These are phyloP conservation scores for Motacilla alba DNA, from an alignment of 2,113 vertebrate species.

Conservation along the genomic window DNA sequence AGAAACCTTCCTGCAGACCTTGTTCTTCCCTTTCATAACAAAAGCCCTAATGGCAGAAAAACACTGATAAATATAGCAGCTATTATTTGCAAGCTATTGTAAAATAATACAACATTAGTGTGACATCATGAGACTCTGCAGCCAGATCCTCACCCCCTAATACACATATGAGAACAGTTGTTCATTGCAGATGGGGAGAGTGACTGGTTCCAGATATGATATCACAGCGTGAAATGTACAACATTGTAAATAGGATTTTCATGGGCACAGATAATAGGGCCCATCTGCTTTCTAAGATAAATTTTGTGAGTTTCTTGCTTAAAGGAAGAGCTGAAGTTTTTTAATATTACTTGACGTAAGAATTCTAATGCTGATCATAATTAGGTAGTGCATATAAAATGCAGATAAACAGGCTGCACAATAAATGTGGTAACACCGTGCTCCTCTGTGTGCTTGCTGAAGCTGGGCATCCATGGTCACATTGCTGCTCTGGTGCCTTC, in stretches of 20 bases:
- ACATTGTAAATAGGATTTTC: slow-evolving; percentile 81
- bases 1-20: slow-evolving; percentile 17
- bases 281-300: slow-evolving; percentile 77
- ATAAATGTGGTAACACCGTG: background rate
- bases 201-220: slow-evolving; percentile 82
- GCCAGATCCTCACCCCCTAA: slow-evolving; percentile 65
- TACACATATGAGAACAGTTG: slow-evolving; percentile 78
- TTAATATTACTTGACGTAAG: slow-evolving; percentile 26
- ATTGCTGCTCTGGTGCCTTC: background rate
- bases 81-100: slow-evolving; percentile 65
- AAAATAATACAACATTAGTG: slow-evolving; percentile 69
- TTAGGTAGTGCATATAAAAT: background rate
- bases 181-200: slow-evolving; percentile 79
- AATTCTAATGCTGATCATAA: background rate
- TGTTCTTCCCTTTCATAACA: slow-evolving; percentile 34
- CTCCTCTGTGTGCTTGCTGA: background rate
- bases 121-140: slow-evolving; percentile 74
- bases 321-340: slow-evolving; percentile 37
- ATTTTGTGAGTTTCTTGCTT: slow-evolving; percentile 58
- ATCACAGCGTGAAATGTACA: slow-evolving; percentile 80
- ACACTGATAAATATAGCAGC: slow-evolving; percentile 60
- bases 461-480: background rate
- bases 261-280: slow-evolving; percentile 71
- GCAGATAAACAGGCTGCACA: background rate
- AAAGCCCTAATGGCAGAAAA: slow-evolving; percentile 35